Base-by-base conservation (phyloP, 2,113 vertebrate genomes). In the Casuarius casuarius region DNA sequence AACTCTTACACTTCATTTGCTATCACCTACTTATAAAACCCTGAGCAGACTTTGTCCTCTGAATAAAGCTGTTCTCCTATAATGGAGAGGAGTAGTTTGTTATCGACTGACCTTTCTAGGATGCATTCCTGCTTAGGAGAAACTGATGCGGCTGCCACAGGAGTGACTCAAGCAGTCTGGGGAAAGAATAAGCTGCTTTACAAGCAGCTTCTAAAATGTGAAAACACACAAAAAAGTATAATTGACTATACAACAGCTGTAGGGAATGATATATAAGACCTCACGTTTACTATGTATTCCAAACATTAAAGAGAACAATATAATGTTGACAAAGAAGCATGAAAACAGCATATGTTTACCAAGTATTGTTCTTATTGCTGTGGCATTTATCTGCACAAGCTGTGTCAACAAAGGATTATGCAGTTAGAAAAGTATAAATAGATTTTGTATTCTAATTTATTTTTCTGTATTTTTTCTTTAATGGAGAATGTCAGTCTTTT, bases 121-220 rank as follows among this genome's bases (percentile, higher is more conserved):
- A 74, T 8, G 17, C 40, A 51, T 1, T 83, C 26, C 56, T 95
- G n/a, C 75, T 83, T 59, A 46, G 75, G 56, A 92, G 51, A 49
- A 80, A 80, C 68, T 63, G 59, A 58, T 63, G 56, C 68, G 83
- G 58, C 66, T 89, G 61, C 83, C 46, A 63, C 14, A 42, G 42
- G 49, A 84, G 6, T 80, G 46, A 83, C 46, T 91, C 29, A 52
- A 71, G 35, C 86, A 78, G 26, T 42, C 56, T 86, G 61, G 33
- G 16, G 86, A 67, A 25, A 65, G 49, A 59, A 44, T 54, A 77
- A 77, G 71, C 42, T 89, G 76, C 42, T 80, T 38, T 93, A 63
- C 22, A 84, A 80, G 67, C 44, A 86, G 72, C 29, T 94, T 96
- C 63, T 90, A 85, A 90, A 92, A 90, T 92, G 31, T 29, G 72